Evolutionary conservation across 2,113 vertebrate species (phyloP).

Genomic region (Geothlypis trichas): DNA sequence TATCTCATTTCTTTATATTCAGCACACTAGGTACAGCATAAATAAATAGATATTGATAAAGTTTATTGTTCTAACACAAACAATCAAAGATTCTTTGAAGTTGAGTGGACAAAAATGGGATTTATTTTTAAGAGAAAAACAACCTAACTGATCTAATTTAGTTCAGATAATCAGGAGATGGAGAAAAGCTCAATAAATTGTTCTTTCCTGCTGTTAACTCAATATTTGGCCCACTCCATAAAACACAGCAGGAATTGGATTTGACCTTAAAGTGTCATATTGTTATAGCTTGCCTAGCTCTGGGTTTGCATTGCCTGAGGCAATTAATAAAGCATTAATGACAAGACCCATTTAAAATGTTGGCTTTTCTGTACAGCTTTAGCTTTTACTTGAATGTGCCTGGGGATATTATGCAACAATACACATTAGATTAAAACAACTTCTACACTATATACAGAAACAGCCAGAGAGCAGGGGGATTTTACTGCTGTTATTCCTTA

Average conservation of each 20-base stretch:
- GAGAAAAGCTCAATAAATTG: conserved; percentile 76
- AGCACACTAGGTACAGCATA: neutral
- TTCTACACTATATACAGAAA: conserved; percentile 64
- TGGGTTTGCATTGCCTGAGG: conserved; percentile 85
- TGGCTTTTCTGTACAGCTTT: conserved; percentile 86
- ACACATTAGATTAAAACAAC: conserved; percentile 78
- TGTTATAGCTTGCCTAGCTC: conserved; percentile 87
- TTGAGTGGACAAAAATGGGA: conserved; percentile 47
- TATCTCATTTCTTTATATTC: neutral
- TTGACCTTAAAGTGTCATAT: conserved; percentile 99
- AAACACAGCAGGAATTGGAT: conserved; percentile 86
- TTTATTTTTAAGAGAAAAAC: conserved; percentile 52
- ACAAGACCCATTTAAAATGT: conserved; percentile 97
- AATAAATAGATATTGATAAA: neutral
- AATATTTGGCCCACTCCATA: conserved; percentile 86
- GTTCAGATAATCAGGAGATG: conserved; percentile 74
- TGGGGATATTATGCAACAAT: conserved; percentile 78
- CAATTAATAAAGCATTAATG: conserved; percentile 99
- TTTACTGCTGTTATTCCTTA: conserved; percentile 56
- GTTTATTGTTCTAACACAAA: conserved; percentile 29
- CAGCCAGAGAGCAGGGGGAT: conserved; percentile 53
- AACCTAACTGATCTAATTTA: conserved; percentile 71
- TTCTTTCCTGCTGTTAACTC: conserved; percentile 87
- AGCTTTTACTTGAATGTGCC: conserved; percentile 83
- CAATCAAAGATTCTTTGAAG: conserved; percentile 56